Conservation (phyloP, 2,113 vertebrate species). For the Columba livia region DNA sequence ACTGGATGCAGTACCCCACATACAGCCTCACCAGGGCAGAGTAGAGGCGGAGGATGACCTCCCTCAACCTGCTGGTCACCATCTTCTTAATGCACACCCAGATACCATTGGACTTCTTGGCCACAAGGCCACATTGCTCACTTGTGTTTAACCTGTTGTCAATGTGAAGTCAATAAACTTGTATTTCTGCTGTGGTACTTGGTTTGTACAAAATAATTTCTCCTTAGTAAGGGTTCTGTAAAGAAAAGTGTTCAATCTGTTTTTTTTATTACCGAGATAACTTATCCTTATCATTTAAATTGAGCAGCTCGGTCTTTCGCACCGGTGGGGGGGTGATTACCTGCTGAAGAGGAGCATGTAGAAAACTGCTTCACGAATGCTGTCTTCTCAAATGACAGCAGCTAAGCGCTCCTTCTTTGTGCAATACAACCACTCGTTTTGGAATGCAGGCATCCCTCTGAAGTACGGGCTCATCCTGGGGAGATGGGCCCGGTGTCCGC, state of each 20-base stretch:
- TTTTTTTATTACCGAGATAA: not conserved
- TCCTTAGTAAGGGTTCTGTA: not conserved
- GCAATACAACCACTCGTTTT: fast-evolving
- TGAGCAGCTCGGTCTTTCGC: fast-evolving
- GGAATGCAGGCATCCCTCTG: fast-evolving
- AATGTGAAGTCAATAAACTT: no score
- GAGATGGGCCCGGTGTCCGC: no score
- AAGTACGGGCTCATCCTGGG: fast-evolving
- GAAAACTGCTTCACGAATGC: fast-evolving
- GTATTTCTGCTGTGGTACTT: not conserved
- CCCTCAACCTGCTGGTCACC: no score
- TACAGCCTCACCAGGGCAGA: no score
- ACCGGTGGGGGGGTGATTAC: fast-evolving
- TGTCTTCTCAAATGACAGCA: fast-evolving
- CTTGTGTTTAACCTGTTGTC: no score
- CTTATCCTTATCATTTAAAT: not conserved
- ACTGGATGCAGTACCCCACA: no score
- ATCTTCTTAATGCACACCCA: no score
- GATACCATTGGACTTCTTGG: no score
- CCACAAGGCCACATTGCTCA: no score
- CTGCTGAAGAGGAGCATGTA: not conserved
- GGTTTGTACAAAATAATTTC: not conserved
- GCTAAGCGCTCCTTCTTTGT: fast-evolving
- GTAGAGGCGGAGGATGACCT: no score
- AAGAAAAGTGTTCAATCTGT: not conserved